A percentile compares a stretch with the other conserved stretches of the same genome.
Evolutionary conservation across 2,888 invertebrate species (phyloP).

Genomic region (Watsonalla cultraria): DNA sequence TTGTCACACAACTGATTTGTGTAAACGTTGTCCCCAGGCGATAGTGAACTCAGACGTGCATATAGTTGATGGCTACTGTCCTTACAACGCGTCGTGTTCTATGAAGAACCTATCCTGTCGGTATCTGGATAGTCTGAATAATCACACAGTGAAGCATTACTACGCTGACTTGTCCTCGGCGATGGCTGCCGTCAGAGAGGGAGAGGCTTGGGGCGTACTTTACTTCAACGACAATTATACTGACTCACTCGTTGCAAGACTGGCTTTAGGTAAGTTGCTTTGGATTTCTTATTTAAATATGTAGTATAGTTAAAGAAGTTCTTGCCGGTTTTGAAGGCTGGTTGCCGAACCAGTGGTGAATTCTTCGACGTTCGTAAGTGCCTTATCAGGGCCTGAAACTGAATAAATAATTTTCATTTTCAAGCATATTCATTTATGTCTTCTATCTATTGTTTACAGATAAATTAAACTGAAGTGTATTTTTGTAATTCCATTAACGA

Average conservation of each 20-base stretch:
- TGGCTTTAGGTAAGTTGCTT: slow-evolving; percentile 25
- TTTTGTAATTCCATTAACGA: too few species aligned
- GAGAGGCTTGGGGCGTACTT: slow-evolving; percentile 87
- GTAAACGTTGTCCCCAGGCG: slow-evolving; percentile 40
- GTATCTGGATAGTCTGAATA: slow-evolving; percentile 86
- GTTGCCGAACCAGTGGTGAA: too few species aligned
- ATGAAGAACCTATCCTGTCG: slow-evolving; percentile 87
- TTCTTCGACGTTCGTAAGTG: too few species aligned
- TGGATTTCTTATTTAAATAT: too few species aligned
- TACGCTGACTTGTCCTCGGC: slow-evolving; percentile 84
- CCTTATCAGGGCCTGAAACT: too few species aligned
- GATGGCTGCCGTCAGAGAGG: slow-evolving; percentile 80
- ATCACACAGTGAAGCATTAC: slow-evolving; percentile 82
- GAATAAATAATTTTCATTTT: too few species aligned
- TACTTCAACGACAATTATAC: slow-evolving; percentile 95
- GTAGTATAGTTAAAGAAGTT: too few species aligned
- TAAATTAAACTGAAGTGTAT: too few species aligned
- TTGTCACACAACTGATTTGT: too few species aligned
- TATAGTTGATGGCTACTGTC: slow-evolving; percentile 70
- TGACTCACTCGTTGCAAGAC: slow-evolving; percentile 78
- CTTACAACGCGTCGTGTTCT: slow-evolving; percentile 81
- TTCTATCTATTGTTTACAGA: too few species aligned
- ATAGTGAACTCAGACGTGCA: slow-evolving; percentile 69
- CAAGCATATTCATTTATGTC: too few species aligned
- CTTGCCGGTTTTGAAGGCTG: too few species aligned